phyloP scores from a whole-genome alignment of 2,888 invertebrate species.

The Rhorus exstirpatorius region DNA sequence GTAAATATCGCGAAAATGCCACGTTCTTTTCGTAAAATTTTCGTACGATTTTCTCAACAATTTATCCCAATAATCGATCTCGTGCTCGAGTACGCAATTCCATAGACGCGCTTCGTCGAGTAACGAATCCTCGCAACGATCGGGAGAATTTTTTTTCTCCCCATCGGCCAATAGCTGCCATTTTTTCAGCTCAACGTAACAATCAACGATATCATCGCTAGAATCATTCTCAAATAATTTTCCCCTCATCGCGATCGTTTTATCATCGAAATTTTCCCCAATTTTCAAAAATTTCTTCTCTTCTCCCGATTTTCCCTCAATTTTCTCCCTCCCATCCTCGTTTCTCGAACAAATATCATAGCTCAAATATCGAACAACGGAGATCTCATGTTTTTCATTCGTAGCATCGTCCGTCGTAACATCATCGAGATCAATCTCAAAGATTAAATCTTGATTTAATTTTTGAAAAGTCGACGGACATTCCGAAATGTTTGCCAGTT shows the following conservation, averaged over 20 bases:
- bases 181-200: conserved; percentile 9
- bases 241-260: background rate
- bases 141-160: background rate
- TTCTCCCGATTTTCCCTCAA: background rate
- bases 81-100: conserved; percentile 78
- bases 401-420: conserved; percentile 61
- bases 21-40: conserved; percentile 56
- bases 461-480: conserved; percentile 74
- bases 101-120: conserved; percentile 74
- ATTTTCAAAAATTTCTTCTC: background rate
- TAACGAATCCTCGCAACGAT: conserved; percentile 59
- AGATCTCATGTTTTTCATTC: conserved; percentile 64
- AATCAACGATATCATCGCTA: background rate
- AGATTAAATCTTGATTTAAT: conserved; percentile 73
- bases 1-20: conserved; percentile 72
- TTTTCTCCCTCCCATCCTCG: background rate
- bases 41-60: conserved; percentile 38
- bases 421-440: conserved; percentile 74
- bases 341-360: conserved; percentile 51
- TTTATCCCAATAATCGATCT: conserved; percentile 76
- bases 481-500: conserved; percentile 49
- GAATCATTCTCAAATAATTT: background rate
- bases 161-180: conserved; percentile 22
- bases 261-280: background rate
- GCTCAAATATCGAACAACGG: conserved; percentile 70